Evolutionary conservation across 2,797 vertebrate genomes (phyloP), one percentile per base, ranked within the genome.

Genomic region (Pipistrellus kuhlii): DNA sequence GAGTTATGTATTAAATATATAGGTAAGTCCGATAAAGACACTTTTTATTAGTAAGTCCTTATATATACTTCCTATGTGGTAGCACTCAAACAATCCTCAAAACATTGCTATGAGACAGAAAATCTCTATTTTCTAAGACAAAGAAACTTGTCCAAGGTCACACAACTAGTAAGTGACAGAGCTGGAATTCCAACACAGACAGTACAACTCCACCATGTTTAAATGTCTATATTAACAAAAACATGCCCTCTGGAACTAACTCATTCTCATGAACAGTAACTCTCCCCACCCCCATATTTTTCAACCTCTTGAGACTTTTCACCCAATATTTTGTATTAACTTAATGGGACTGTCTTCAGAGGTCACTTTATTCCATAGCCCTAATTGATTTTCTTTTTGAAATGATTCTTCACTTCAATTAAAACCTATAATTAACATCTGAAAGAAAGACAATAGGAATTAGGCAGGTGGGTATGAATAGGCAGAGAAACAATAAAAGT

Each of bases 31-130:
- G 17, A 78, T 69, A 69, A 78, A 66, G 62, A 35, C 44, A 48
- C 20, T 66, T 48, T 93, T 91, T 94, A 95, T 82, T 90, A 92
- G 57, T 89, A 94, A 80, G 44, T 44, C 91, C 18, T 75, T 92
- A 64, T 3, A 72, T 88, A 64, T 25, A 44, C 14, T 73, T 88
- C 68, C 48, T 77, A 59, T 82, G 27, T n/a, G 38, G 20, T 68
- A 78, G 51, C 46, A 85, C 44, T 94, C 73, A 92, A 51, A 46
- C 32, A 93, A 92, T 77, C 68, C 41, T 94, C 44, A 94, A 77
- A 91, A 86, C 35, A 92, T 88, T 12, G 51, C 44, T 75, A 59
- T 72, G 68, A 91, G 53, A 55, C 62, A 88, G 15, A 48, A 75
- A 48, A 48, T 86, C 32, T 46, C 55, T 38, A 86, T 73, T 94